A percentile compares a stretch with the other conserved stretches of the same genome.
Evolutionary conservation across 2,888 invertebrate genomes (phyloP).

Genomic region (Dynastes maya): DNA sequence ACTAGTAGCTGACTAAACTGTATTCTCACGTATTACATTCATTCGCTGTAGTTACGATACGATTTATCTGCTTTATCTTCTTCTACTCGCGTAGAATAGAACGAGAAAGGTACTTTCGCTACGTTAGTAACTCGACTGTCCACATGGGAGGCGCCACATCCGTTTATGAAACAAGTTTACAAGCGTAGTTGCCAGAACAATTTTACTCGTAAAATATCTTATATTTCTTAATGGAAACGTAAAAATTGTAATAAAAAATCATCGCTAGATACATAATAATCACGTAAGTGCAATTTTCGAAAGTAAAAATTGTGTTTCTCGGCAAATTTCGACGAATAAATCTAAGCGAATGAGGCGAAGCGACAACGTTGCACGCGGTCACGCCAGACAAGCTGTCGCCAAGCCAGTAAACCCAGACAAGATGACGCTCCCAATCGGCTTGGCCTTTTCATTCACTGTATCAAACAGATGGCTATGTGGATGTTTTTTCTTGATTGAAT

Average conservation of each 20-base stretch:
- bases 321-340: constrained; percentile 11
- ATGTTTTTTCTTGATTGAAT: constrained; percentile 43
- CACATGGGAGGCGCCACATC: constrained; percentile 74
- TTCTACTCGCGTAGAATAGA: constrained; percentile 1
- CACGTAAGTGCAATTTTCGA: background rate
- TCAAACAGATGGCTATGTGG: constrained; percentile 55
- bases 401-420: constrained; percentile 86
- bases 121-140: constrained; percentile 67
- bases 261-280: background rate
- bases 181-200: constrained; percentile 73
- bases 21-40: constrained; percentile 79
- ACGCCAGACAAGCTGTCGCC: constrained; percentile 97
- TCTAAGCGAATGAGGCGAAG: constrained; percentile 70
- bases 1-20: constrained; percentile 73
- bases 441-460: constrained; percentile 58
- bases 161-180: constrained; percentile 83
- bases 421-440: constrained; percentile 76
- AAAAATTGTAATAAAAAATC: background rate
- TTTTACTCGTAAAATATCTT: constrained; percentile 3
- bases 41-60: constrained; percentile 18
- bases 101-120: constrained; percentile 51
- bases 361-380: constrained; percentile 82
- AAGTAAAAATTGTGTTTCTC: background rate
- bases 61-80: constrained; percentile 22
- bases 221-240: background rate